phyloP scores from a whole-genome alignment of 2,888 invertebrate species.

The Hirudinaria manillensis region DNA sequence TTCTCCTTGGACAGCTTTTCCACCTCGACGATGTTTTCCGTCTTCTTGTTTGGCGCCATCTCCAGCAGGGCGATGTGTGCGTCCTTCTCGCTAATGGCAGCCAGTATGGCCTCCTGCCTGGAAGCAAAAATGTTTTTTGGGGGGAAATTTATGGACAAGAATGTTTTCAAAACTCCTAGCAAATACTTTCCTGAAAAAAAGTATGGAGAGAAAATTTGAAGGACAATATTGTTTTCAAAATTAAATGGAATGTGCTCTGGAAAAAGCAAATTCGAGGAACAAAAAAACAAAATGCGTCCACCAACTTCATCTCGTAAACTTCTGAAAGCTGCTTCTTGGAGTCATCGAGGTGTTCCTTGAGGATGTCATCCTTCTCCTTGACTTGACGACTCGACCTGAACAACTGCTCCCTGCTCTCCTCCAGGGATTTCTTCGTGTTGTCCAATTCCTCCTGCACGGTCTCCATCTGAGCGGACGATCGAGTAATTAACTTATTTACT shows the following conservation, averaged over 20 bases:
- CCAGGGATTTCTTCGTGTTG: constrained; percentile 59
- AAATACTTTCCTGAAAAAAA: no score
- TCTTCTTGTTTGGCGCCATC: constrained; percentile 52
- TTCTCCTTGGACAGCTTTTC: constrained; percentile 67
- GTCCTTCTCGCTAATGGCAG: constrained; percentile 79
- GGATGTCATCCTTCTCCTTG: constrained; percentile 63
- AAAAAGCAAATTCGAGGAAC: no score
- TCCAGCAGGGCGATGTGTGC: constrained; percentile 77
- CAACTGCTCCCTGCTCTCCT: constrained; percentile 59
- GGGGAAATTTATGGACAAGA: no score
- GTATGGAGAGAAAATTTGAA: no score
- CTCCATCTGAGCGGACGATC: constrained; percentile 41
- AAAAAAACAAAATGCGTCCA: constrained; percentile 36
- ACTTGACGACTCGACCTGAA: constrained; percentile 63
- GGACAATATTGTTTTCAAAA: no score
- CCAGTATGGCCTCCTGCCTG: constrained; percentile 77
- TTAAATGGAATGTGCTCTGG: no score
- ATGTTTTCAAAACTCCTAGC: no score
- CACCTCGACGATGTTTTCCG: constrained; percentile 56
- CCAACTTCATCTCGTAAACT: constrained; percentile 74
- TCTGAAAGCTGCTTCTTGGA: constrained; percentile 68
- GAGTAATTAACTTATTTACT: no score
- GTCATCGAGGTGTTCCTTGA: constrained; percentile 93
- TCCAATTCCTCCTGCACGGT: constrained; percentile 45
- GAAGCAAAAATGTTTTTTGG: constrained; percentile 39